Conservation (phyloP, 1,140 invertebrate genomes). For the Ctenoplectra terminalis region DNA sequence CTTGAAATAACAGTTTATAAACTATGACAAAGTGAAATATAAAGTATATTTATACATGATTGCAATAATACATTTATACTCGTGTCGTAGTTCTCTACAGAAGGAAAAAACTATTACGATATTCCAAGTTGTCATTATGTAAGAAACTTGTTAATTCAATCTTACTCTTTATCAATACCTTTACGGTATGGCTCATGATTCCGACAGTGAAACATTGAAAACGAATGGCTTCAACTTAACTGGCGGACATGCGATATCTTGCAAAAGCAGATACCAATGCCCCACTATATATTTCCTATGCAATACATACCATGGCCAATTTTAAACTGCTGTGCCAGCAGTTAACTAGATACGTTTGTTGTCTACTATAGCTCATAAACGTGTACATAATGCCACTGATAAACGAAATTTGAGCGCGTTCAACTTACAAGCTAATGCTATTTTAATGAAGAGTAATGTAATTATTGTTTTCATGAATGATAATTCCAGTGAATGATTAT, state of each 20-base stretch:
- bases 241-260: conserved; percentile 55
- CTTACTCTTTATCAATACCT: conserved; percentile 67
- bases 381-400: conserved; percentile 13
- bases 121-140: not conserved
- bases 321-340: conserved; percentile 69
- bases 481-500: too few species aligned
- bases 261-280: conserved; percentile 33
- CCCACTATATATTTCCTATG: conserved; percentile 54
- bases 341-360: conserved; percentile 44
- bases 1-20: not conserved
- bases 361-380: conserved; percentile 12
- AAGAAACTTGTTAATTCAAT: not conserved
- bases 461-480: too few species aligned
- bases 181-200: conserved; percentile 55
- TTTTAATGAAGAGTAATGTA: too few species aligned
- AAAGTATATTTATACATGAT: not conserved
- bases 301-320: conserved; percentile 66
- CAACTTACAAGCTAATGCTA: too few species aligned
- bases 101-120: not conserved
- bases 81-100: not conserved
- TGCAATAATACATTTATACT: not conserved
- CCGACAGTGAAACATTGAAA: conserved; percentile 38
- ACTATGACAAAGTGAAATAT: not conserved
- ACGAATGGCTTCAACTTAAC: conserved; percentile 45
- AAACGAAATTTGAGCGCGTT: not conserved